phyloP scores from a whole-genome alignment of 1,140 invertebrate species.

The Mycetomoellerius zeteki region DNA sequence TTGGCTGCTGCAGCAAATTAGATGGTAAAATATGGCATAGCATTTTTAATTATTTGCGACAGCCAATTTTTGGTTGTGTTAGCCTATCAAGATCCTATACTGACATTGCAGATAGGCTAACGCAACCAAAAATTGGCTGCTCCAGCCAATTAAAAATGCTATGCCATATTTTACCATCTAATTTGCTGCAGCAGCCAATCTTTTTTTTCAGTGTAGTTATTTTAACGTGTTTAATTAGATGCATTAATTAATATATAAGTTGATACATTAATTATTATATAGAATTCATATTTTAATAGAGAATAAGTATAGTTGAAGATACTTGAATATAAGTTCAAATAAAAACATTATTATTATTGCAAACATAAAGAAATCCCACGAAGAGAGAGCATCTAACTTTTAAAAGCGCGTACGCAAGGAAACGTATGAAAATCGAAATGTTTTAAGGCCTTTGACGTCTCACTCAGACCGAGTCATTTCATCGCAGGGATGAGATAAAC shows the following conservation, averaged over 20 bases:
- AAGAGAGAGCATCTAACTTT: neutral
- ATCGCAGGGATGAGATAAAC: conserved; percentile 35
- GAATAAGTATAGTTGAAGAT: neutral
- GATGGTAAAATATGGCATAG: too few species aligned
- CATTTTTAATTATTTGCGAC: too few species aligned
- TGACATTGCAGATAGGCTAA: too few species aligned
- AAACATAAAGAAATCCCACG: conserved; percentile 4
- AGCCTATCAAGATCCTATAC: too few species aligned
- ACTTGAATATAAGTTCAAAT: neutral
- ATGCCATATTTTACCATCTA: too few species aligned
- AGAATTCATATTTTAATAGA: neutral
- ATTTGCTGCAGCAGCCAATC: too few species aligned
- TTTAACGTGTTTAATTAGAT: neutral
- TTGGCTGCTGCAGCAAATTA: too few species aligned
- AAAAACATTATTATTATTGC: neutral
- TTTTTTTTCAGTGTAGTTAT: too few species aligned
- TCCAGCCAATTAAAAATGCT: too few species aligned
- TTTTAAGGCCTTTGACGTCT: conserved; percentile 55
- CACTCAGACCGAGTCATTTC: conserved; percentile 21
- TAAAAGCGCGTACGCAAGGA: conserved; percentile 18
- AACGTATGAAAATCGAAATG: conserved; percentile 52
- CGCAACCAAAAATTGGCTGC: too few species aligned
- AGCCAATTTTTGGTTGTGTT: too few species aligned
- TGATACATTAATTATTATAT: too few species aligned
- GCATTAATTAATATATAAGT: neutral